Percentiles rank a stretch among this genome's conserved stretches.
Evolutionary conservation across 2,888 invertebrate genomes (phyloP).

Genomic region (Mythimna loreyi): DNA sequence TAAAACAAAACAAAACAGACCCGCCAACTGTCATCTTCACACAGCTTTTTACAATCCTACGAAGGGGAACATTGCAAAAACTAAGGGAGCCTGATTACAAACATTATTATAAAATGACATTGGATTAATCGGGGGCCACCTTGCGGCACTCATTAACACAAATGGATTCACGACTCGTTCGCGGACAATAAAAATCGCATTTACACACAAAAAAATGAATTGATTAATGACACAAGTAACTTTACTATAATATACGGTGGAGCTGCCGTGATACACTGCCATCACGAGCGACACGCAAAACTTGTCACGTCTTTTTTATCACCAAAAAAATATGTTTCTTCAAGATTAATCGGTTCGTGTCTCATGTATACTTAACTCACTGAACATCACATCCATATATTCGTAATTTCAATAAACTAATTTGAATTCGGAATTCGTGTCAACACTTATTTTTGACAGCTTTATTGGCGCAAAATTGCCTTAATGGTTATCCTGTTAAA

Average conservation of each 20-base stretch:
- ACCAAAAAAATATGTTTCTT: slow-evolving; percentile 44
- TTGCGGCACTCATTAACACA: slow-evolving; percentile 86
- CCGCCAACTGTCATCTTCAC: slow-evolving; percentile 75
- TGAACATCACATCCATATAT: slow-evolving; percentile 31
- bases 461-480: slow-evolving; percentile 49
- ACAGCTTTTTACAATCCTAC: slow-evolving; percentile 65
- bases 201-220: slow-evolving; percentile 77
- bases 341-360: slow-evolving; percentile 54
- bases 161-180: slow-evolving; percentile 82
- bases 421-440: slow-evolving; percentile 57
- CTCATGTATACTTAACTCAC: slow-evolving; percentile 46
- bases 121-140: slow-evolving; percentile 85
- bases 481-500: slow-evolving; percentile 37
- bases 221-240: slow-evolving; percentile 84
- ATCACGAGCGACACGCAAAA: slow-evolving; percentile 50
- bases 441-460: slow-evolving; percentile 46
- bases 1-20: slow-evolving; percentile 58
- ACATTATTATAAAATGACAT: slow-evolving; percentile 83
- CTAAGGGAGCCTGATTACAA: slow-evolving; percentile 72
- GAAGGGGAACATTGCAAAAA: slow-evolving; percentile 69
- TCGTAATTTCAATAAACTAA: slow-evolving; percentile 36
- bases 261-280: slow-evolving; percentile 50
- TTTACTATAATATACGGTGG: slow-evolving; percentile 54
- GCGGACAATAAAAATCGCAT: slow-evolving; percentile 88
- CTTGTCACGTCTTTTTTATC: slow-evolving; percentile 28